Evolutionary conservation across 1,140 invertebrate species (phyloP), one percentile per base, ranked within the genome.

Genomic region (Platyscapa corneri): DNA sequence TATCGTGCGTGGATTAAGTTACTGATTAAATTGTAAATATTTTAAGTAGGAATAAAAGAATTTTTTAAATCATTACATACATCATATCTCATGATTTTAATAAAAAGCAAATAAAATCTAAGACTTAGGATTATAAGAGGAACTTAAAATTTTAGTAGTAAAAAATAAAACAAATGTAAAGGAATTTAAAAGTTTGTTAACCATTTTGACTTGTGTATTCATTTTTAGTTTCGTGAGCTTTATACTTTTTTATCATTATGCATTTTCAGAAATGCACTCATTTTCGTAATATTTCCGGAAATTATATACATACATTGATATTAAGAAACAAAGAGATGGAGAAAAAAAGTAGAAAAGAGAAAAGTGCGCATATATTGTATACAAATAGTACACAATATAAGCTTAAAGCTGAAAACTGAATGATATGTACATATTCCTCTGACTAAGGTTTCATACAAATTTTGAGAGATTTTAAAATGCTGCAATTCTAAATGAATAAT

Each of bases 1-100:
- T 42, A 70, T 81, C 39, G 64, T 30, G 78, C 46, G 78, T n/a
- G 60, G 27, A 60, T 60, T 18, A 34, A 27, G 37, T 67, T 20
- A 70, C 64, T 39, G 79, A 81, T 81, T 70, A 23, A 81, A 81
- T n/a, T 3, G 46, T 27, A 60, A 60, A 3, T 14, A 10, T 60
- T 53, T 53, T 53, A 12, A 53, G n/a, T n/a, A n/a, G n/a, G n/a
- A n/a, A n/a, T n/a, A n/a, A 20, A 56, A 56, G 18, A 20, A 56
- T 10, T 14, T 60, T 27, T 60, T 27, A 60, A 60, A 60, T 27
- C 5, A 14, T 27, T 60, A 27, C 10, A 60, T 27, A 27, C 10
- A 60, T 3, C 14, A 27, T 3, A 27, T 5, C 10, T 10, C 5
- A 27, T 60, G 56, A 27, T 10, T 27, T 60, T 60, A 27, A 60